phyloP scores from a whole-genome alignment of 1,140 invertebrate genomes.

The Macrobrachium rosenbergii region DNA sequence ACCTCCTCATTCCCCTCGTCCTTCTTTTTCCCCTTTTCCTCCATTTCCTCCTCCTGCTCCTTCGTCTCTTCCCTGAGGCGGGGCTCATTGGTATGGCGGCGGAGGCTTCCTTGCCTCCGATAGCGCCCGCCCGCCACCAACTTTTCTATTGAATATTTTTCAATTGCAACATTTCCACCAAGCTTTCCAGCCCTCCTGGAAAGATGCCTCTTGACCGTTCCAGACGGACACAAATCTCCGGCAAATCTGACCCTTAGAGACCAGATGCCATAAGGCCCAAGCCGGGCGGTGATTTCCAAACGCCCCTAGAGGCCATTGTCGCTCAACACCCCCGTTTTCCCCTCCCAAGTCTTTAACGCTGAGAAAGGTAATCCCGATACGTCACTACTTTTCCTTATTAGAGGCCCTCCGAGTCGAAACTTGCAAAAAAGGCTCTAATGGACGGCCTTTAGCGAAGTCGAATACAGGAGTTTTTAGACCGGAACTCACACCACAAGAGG shows the following conservation, averaged over 20 bases:
- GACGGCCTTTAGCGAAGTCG: constrained; percentile 31
- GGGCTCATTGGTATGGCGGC: constrained; percentile 58
- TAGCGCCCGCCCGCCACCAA: constrained; percentile 55
- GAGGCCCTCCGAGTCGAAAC: constrained; percentile 32
- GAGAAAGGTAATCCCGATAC: constrained; percentile 51
- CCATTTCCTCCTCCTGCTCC: background rate
- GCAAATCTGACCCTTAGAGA: constrained; percentile 3
- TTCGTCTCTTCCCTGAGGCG: background rate
- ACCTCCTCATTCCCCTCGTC: constrained; percentile 7
- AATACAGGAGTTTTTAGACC: background rate
- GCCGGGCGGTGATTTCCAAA: too few species aligned
- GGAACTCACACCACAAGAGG: too few species aligned
- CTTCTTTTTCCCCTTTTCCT: background rate
- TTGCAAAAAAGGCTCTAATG: constrained; percentile 45
- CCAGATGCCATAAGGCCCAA: background rate
- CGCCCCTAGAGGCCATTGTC: constrained; percentile 18
- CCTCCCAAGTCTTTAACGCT: constrained; percentile 30
- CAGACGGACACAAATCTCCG: background rate
- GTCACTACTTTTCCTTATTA: constrained; percentile 50
- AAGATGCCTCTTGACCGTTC: background rate
- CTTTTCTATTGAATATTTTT: constrained; percentile 65
- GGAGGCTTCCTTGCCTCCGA: constrained; percentile 47
- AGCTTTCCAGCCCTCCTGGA: constrained; percentile 21
- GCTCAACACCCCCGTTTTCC: too few species aligned
- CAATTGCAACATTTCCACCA: constrained; percentile 64